A percentile compares a stretch with the other conserved stretches of the same genome.
Conservation (phyloP, 2,888 invertebrate species). For the Geophilus truncorum region DNA sequence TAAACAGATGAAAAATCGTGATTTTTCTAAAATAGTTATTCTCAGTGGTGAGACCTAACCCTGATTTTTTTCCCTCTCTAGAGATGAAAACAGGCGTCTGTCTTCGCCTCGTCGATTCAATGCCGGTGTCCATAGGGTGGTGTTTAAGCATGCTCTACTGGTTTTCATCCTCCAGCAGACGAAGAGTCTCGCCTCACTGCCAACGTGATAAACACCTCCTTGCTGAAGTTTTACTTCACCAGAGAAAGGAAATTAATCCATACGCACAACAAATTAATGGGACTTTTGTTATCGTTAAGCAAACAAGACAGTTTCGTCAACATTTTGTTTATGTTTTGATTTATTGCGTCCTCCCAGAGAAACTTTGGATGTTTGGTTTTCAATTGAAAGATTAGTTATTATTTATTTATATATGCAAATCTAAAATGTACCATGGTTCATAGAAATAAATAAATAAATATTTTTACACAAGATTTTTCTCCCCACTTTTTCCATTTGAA, state of each 20-base stretch:
- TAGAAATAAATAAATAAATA: not conserved
- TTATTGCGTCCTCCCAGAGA: no score
- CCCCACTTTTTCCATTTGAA: not conserved
- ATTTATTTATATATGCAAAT: no score
- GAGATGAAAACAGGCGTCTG: not conserved
- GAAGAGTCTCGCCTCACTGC: not conserved
- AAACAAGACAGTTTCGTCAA: no score
- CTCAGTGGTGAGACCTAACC: not conserved
- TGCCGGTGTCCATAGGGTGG: not conserved
- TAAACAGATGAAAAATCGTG: not conserved
- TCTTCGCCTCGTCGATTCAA: not conserved
- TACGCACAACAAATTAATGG: not conserved
- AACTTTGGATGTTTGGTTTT: no score
- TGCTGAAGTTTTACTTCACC: not conserved
- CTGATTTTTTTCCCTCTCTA: not conserved
- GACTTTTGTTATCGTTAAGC: not conserved
- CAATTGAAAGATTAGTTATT: no score
- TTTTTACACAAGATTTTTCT: not conserved
- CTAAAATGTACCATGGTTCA: no score
- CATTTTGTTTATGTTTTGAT: no score
- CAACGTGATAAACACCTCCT: conserved; percentile 1
- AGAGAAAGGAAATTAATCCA: not conserved
- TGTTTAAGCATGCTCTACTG: conserved; percentile 7
- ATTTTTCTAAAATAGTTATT: not conserved
- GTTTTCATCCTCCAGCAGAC: not conserved